Evolutionary conservation across 2,113 vertebrate genomes (phyloP), one percentile per base, ranked within the genome.

Genomic region (Equus quagga): DNA sequence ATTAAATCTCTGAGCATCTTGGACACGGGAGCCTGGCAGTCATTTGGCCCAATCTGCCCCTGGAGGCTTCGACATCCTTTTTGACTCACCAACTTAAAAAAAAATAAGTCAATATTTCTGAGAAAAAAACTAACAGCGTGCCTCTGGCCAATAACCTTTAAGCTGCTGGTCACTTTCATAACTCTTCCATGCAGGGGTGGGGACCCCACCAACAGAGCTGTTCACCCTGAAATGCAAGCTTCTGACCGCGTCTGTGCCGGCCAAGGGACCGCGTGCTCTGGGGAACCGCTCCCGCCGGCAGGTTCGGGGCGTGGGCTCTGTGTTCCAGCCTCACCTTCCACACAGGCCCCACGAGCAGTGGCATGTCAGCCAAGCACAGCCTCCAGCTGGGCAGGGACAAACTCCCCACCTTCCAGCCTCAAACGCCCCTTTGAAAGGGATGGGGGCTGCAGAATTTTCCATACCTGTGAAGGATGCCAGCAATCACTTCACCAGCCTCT

Each of bases 201-300:
- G n/a, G 60, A 21, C 18, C 41, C 56, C 4, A 0, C 31, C 24
- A 3, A 3, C 0, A 0, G 17, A 15, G 58, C 12, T 2, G 0
- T 8, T 4, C 8, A 36, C 41, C 79, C 62, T 41, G 26, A 84
- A 70, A 65, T 23, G 2, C 7, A 1, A 19, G 28, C 41, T 41
- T 15, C 33, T 13, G 36, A 41, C 36, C 36, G 36, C 36, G 36
- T 41, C 36, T 31, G 12, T 26, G 46, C 23, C 0, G 49, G 14
- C 13, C 46, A 60, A 11, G 18, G 11, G n/a, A 15, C 26, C 0
- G 2, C 6, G 6, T 12, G 8, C 7, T 58, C 33, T 6, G 0
- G 33, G 65, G 51, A 51, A 51, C 44, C 3, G 1, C 54, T 10
- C 33, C 3, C 26, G 46, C 54, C 18, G 8, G 69, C 24, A 86